Evolutionary conservation across 2,888 invertebrate species (phyloP), one percentile per base, ranked within the genome.

Genomic region (Andrena bicolor): DNA sequence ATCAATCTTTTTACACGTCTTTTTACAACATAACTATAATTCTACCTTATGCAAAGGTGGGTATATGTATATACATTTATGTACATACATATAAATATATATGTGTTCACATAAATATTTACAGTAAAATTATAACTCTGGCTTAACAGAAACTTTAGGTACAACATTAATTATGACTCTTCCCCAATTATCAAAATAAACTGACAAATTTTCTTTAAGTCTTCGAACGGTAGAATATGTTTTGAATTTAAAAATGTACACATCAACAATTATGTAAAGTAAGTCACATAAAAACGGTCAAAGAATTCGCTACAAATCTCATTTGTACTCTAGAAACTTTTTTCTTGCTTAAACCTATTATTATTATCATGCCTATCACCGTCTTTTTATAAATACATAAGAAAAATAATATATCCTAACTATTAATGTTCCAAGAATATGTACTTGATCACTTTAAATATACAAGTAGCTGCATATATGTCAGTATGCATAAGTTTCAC

Each of bases 311-410:
- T 68, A 66, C 49, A 64, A 76, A 76, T 65, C 75, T 83, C 28
- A 73, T 79, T 73, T 78, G 74, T 81, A 77, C 76, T 86, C 76
- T 82, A 82, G 69, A 78, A 76, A 78, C 65, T 28, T 35, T 49
- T 53, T 71, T 65, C 56, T 60, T 49, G 2, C n/a, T 83, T 83
- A 84, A 53, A 80, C 32, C 61, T 56, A 66, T 56, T 30, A 75
- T 80, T 83, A 76, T 65, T 81, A 82, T 72, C 74, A 35, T 65
- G 26, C 70, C 78, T 84, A 80, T 80, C 79, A 74, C 71, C 80
- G 53, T 78, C 30, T 10, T 79, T 64, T 87, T 80, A 82, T 76
- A 84, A 84, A 86, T 78, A 83, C 72, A 83, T 83, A 85, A 65
- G 82, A 85, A 79, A 83, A 80, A 79, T 88, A 86, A 75, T 70